A percentile compares a stretch with the other conserved stretches of the same genome.
These are phyloP conservation scores for Atractosteus spatula DNA, from an alignment of 2,113 vertebrate genomes.

Conservation along the genomic window DNA sequence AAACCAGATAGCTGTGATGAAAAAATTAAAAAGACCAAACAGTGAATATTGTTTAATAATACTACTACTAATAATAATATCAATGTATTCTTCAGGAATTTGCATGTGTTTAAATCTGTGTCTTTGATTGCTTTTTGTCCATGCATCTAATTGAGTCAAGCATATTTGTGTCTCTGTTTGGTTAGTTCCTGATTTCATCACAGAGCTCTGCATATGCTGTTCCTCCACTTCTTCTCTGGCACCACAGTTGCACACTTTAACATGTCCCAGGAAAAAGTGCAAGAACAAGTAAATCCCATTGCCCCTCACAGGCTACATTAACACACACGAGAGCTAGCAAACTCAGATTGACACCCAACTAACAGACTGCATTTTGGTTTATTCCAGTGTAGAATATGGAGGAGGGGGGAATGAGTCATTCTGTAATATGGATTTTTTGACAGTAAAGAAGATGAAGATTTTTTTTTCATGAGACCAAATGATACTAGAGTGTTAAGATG, in stretches of 20 bases:
- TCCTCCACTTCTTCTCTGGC: too few species aligned
- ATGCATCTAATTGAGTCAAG: not conserved
- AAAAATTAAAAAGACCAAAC: too few species aligned
- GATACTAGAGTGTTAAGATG: not conserved
- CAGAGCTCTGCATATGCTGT: too few species aligned
- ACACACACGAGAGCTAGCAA: not conserved
- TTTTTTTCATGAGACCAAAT: not conserved
- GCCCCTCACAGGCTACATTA: not conserved
- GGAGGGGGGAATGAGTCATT: not conserved
- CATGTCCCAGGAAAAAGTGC: not conserved
- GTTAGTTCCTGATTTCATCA: too few species aligned
- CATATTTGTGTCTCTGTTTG: too few species aligned
- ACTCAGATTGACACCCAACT: slow-evolving; percentile 9
- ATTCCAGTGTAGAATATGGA: not conserved
- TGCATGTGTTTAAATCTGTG: not conserved
- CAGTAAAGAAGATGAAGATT: not conserved
- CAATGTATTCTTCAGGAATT: too few species aligned
- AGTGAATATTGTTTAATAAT: too few species aligned
- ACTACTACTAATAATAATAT: too few species aligned
- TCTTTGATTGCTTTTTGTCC: not conserved
- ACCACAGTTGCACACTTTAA: not conserved
- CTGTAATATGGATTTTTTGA: not conserved
- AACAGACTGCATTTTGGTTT: not conserved
- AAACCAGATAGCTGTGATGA: too few species aligned
- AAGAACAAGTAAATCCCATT: not conserved